Percentiles rank a stretch among this genome's conserved stretches.
Evolutionary conservation across 2,113 vertebrate genomes (phyloP).

Genomic region (Campylorhamphus procurvoides): DNA sequence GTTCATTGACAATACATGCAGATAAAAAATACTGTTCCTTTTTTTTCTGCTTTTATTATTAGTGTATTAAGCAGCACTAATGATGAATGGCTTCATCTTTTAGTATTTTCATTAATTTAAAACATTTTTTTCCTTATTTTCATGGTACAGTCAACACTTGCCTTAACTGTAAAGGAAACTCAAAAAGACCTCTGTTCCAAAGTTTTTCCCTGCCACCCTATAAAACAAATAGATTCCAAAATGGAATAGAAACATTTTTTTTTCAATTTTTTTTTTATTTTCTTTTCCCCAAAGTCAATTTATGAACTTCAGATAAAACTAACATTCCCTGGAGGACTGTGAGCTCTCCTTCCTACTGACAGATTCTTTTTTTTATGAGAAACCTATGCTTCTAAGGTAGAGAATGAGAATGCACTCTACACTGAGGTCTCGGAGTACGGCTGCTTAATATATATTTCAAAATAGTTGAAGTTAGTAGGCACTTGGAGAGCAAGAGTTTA

Average conservation of each 20-base stretch:
- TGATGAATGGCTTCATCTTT: neutral
- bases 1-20: neutral
- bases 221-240: neutral
- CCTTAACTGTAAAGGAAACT: neutral
- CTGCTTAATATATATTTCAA: slow-evolving; percentile 19
- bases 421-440: neutral
- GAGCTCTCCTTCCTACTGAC: neutral
- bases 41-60: neutral
- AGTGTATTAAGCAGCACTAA: neutral
- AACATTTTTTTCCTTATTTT: neutral
- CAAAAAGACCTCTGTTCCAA: neutral
- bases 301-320: neutral
- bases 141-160: neutral
- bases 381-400: neutral
- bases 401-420: neutral
- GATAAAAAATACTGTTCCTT: neutral
- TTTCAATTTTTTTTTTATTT: neutral
- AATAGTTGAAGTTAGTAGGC: neutral
- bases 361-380: neutral
- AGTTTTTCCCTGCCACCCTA: neutral
- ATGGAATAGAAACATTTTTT: too few relatives aligned
- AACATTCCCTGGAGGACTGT: neutral
- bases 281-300: neutral
- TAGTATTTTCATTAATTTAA: neutral
- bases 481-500: neutral